These are phyloP conservation scores for Mionectes olivaceus DNA, from an alignment of 2,797 vertebrate genomes.

Conservation along the genomic window DNA sequence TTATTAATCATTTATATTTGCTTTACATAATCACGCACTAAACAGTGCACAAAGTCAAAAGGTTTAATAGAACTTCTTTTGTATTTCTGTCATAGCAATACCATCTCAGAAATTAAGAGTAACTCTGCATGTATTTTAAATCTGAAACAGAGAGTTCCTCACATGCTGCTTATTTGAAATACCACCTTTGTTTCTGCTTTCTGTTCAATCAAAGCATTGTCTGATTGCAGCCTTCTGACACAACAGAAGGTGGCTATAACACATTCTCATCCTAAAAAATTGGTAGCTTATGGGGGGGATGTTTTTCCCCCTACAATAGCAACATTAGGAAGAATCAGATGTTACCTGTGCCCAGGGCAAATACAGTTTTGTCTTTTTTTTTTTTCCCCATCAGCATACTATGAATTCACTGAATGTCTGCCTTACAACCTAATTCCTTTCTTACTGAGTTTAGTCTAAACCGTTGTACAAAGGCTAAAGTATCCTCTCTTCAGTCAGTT, in stretches of 20 bases:
- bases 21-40: not conserved
- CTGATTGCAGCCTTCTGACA: not conserved
- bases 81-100: not conserved
- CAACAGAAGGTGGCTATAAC: not conserved
- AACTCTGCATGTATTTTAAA: not conserved
- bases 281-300: rapidly evolving
- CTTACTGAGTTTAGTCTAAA: not conserved
- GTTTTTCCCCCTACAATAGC: rapidly evolving
- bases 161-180: not conserved
- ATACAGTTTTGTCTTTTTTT: not conserved
- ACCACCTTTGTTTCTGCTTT: not conserved
- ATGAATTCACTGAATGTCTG: not conserved
- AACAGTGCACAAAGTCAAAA: not conserved
- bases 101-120: not conserved
- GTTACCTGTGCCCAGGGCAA: not conserved
- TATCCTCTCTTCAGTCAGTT: not conserved
- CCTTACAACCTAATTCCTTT: not conserved
- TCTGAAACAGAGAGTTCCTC: not conserved
- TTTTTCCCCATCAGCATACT: not conserved
- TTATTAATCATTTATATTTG: not conserved
- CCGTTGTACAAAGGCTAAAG: not conserved
- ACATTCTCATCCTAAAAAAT: not conserved
- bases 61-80: not conserved
- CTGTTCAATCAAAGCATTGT: not conserved
- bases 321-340: not conserved